A percentile compares a stretch with the other conserved stretches of the same genome.
These are phyloP conservation scores for Drosophila greeni DNA, from an alignment of 2,888 invertebrate species.

Conservation along the genomic window DNA sequence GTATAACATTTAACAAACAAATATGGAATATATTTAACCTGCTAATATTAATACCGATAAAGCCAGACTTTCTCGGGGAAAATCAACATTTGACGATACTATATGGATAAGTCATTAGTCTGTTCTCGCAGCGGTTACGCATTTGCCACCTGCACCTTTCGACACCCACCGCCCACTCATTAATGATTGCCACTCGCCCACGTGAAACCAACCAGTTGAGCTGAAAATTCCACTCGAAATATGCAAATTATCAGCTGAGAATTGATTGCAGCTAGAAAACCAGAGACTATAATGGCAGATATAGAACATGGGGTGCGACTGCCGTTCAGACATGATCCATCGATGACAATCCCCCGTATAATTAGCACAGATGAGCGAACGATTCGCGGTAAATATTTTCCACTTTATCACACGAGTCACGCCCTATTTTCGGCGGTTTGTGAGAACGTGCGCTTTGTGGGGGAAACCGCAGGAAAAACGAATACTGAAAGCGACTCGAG, in stretches of 20 bases:
- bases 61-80: neutral
- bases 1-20: neutral
- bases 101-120: constrained; percentile 12
- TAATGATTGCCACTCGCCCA: constrained; percentile 11
- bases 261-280: constrained; percentile 13
- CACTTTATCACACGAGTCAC: constrained; percentile 37
- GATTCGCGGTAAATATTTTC: constrained; percentile 38
- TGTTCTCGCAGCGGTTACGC: constrained; percentile 8
- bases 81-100: neutral
- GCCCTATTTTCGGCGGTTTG: constrained; percentile 38
- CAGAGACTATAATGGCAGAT: neutral
- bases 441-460: constrained; percentile 24
- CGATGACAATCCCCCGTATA: constrained; percentile 54
- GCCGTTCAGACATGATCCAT: constrained; percentile 35
- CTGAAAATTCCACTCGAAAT: constrained; percentile 27
- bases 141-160: constrained; percentile 27
- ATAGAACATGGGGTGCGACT: constrained; percentile 51
- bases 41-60: neutral
- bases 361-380: constrained; percentile 65
- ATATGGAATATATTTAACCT: neutral
- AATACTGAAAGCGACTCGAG: neutral
- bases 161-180: constrained; percentile 16
- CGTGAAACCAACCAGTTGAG: constrained; percentile 10
- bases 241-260: constrained; percentile 25
- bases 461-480: constrained; percentile 10